Base-by-base conservation (phyloP, 2,113 vertebrate genomes). In the Vanacampus margaritifer region DNA sequence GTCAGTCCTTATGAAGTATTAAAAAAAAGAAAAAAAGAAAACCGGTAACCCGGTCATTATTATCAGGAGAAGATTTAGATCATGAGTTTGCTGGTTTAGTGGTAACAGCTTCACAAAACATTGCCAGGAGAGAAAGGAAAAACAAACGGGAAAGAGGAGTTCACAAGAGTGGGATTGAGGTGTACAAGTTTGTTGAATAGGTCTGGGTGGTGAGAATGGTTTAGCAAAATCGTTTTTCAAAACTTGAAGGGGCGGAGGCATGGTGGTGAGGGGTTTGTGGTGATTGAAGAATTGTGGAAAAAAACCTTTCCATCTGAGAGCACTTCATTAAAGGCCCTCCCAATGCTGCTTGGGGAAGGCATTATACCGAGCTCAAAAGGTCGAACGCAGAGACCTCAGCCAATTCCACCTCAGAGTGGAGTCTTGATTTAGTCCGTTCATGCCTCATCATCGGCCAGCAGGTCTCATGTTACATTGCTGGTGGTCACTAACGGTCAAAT, bases 61-160 rank as follows among this genome's bases (percentile, higher is more conserved):
- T 32, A 87, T 88, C 88, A 89, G 84, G 86, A 86, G 88, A 76
- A 46, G 88, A 86, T 89, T 90, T 89, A 91, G 86, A 84, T 77
- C 26, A 36, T 84, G 89, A 86, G 89, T 89, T 88, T 79, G 79
- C 72, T 72, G 68, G 76, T 79, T 89, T 89, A 88, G 91, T 88
- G 87, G 88, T 89, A 87, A 88, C 79, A 84, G 79, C 85, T 89
- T 89, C 84, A 84, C 88, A 85, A 88, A 86, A 83, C 69, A 71
- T 60, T 36, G 69, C 61, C 48, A 23, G 3, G 8, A n/a, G 1
- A n/a, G 14, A 69, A 75, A 60, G 59, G 76, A 57, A 64, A 76
- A 84, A 74, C 56, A 45, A 77, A 78, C 58, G 46, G 63, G 72
- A 64, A 0, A 21, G 39, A 71, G 68, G 78, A 56, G 74, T 75